These are phyloP conservation scores for Semnornis frantzii DNA, from an alignment of 2,113 vertebrate genomes.

Conservation along the genomic window DNA sequence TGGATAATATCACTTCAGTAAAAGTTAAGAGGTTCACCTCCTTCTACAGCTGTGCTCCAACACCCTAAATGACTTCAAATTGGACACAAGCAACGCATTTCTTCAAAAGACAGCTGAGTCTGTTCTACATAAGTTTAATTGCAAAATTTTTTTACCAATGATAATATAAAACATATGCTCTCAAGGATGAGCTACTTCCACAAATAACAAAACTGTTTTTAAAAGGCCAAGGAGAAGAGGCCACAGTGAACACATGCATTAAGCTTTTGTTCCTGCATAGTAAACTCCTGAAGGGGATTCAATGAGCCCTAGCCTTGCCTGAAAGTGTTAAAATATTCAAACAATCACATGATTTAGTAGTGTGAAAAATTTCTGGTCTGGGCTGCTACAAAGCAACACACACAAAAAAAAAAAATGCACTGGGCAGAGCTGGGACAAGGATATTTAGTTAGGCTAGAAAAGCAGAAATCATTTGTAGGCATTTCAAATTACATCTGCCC, in stretches of 20 bases:
- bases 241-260: not conserved
- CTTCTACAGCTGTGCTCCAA: not conserved
- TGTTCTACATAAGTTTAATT: not conserved
- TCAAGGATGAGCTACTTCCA: not conserved
- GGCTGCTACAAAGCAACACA: constrained; percentile 2
- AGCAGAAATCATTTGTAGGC: constrained; percentile 34
- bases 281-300: not conserved
- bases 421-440: constrained; percentile 9
- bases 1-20: not conserved
- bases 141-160: not conserved
- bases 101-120: not conserved
- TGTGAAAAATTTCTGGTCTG: not conserved
- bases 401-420: not conserved
- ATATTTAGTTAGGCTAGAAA: constrained; percentile 7
- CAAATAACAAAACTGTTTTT: not conserved
- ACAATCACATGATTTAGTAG: not conserved
- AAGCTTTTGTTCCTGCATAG: constrained; percentile 2
- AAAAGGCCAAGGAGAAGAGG: not conserved
- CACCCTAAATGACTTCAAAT: not conserved
- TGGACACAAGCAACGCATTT: not conserved
- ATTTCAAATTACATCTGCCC: constrained; percentile 44
- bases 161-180: not conserved
- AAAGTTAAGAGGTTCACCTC: not conserved
- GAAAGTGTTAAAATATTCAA: not conserved
- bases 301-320: not conserved